Percentiles rank a stretch among this genome's conserved stretches.
Conservation (phyloP, 2,113 vertebrate species). For the Ammodytes marinus region DNA sequence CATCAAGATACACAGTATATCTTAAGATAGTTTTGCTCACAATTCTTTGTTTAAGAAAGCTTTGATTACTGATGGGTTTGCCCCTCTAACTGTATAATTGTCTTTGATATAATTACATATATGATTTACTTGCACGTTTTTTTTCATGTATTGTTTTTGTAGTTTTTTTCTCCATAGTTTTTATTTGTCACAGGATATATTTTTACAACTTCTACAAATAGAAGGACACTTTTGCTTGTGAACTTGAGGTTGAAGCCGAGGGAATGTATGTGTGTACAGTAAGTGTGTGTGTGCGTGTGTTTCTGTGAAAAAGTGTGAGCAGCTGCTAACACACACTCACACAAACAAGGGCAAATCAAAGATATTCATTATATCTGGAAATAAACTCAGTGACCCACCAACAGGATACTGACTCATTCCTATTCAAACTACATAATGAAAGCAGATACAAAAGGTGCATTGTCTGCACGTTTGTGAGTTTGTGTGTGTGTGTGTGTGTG, state of each 20-base stretch:
- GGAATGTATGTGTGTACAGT: conserved; percentile 9
- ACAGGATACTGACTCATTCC: conserved; percentile 66
- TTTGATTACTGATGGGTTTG: conserved; percentile 27
- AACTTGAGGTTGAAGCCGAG: conserved; percentile 12
- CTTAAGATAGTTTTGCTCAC: not conserved
- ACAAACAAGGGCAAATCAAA: conserved; percentile 11
- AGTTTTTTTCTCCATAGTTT: conserved; percentile 32
- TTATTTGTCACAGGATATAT: conserved; percentile 42
- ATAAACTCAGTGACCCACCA: conserved; percentile 50
- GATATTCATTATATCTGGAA: conserved; percentile 44
- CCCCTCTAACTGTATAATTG: not conserved
- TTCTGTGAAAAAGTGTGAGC: conserved; percentile 1
- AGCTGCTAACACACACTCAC: not conserved
- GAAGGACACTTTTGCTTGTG: conserved; percentile 19
- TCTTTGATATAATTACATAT: conserved; percentile 48
- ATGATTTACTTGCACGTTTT: conserved; percentile 9
- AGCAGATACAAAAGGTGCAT: conserved; percentile 52
- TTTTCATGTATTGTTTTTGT: not conserved
- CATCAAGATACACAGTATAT: not conserved
- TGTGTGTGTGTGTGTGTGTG: conserved; percentile 18
- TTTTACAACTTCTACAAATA: conserved; percentile 47
- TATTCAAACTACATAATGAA: conserved; percentile 47
- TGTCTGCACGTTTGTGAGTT: conserved; percentile 35
- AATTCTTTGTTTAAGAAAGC: conserved; percentile 18
- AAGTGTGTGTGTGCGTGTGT: not conserved